These are phyloP conservation scores for Mionectes macconnelli DNA, from an alignment of 2,113 vertebrate genomes.

Conservation along the genomic window DNA sequence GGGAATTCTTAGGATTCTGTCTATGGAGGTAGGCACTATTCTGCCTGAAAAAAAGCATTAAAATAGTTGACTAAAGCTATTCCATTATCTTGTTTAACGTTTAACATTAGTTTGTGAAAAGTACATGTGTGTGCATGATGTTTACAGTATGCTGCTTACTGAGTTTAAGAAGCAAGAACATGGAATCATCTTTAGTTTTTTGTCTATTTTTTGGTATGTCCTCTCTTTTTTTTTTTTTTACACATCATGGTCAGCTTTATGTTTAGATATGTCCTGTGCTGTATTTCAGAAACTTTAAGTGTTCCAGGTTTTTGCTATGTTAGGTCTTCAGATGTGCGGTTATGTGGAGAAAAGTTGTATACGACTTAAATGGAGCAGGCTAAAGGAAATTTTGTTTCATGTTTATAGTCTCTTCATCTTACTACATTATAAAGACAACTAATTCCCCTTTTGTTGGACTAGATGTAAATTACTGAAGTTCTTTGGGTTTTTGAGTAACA, in stretches of 20 bases:
- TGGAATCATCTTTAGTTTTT: not conserved
- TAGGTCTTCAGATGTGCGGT: not conserved
- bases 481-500: not conserved
- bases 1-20: not conserved
- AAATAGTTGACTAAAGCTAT: not conserved
- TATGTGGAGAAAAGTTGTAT: constrained; percentile 10
- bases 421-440: not conserved
- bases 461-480: not conserved
- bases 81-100: not conserved
- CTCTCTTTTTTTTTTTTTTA: not conserved
- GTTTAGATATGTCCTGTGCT: not conserved
- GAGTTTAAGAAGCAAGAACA: not conserved
- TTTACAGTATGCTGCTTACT: not conserved
- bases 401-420: not conserved
- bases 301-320: not conserved
- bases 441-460: constrained; percentile 40
- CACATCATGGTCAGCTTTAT: not conserved
- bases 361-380: not conserved
- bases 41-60: not conserved
- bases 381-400: not conserved
- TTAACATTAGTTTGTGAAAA: not conserved
- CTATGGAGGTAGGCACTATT: not conserved
- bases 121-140: not conserved
- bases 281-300: not conserved
- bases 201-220: not conserved